Evolutionary conservation across 2,797 vertebrate species (phyloP), one percentile per base, ranked within the genome.

Genomic region (Anableps anableps): DNA sequence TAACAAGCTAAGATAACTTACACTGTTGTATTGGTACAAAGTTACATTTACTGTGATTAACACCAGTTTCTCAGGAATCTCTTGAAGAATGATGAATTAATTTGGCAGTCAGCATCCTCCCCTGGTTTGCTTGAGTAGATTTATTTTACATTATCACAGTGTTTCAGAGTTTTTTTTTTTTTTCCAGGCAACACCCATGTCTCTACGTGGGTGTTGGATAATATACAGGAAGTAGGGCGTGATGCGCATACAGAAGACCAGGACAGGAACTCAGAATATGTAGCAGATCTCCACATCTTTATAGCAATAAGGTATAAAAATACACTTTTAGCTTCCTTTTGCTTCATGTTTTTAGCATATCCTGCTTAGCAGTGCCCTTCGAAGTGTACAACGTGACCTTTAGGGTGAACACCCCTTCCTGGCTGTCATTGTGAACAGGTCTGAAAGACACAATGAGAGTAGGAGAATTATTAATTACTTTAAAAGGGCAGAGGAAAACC

Each of bases 401-500:
- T 93, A 90, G 84, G 81, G 79, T 80, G 60, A 84, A 77, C 76
- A 70, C 85, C 90, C 89, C 87, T 88, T 89, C 92, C 91, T 73
- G 76, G 78, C 87, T 86, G 82, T 88, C 90, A 92, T 93, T 93
- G 93, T 93, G 86, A 93, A 86, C 78, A 86, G 31, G 87, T 80
- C 88, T 64, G 71, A 85, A 74, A 87, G 81, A 89, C 89, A 94
- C 93, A 94, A 94, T 94, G 85, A 87, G 79, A 72, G 53, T 75
- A 77, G 74, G 45, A 87, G 84, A 90, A 89, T 89, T 87, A 91
- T 88, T 92, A 91, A 92, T 91, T 88, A 89, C 85, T 92, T 89
- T 84, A 70, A 94, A 94, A 95, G 94, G 93, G 89, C 94, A 94
- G 74, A 72, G 80, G 88, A 86, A 90, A 89, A 87, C 76, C 74